Evolutionary conservation across 1,140 invertebrate species (phyloP), one percentile per base, ranked within the genome.

Genomic region (Aricia agestis): DNA sequence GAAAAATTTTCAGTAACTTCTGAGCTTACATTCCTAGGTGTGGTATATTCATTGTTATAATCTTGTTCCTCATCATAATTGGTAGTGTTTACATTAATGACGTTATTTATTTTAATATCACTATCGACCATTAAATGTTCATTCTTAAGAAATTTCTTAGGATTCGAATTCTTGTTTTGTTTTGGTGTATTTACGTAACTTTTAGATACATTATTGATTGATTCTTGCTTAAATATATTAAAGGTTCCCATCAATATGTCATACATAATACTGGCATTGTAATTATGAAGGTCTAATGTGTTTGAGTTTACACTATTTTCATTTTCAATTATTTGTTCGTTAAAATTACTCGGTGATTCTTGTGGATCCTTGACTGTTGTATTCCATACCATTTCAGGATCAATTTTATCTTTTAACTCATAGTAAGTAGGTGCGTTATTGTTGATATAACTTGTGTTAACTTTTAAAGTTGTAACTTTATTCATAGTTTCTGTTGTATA

Each of bases 291-390:
- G 18, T 19, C 59, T 1, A 6, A 19, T n/a, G 19, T 25, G 9
- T 25, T 19, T 19, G 19, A 19, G 6, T 19, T 19, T 25, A 63
- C 17, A 18, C 10, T 52, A 59, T 83, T 82, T 41, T 80, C 81
- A 58, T 68, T 73, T 41, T 80, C 81, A 58, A 68, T 73, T 17
- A 85, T 69, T 74, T 84, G 82, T 69, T 87, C 71, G 57, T 82
- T 76, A 31, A 87, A 82, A 42, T 82, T 76, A 36, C 82, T 66
- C 19, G 77, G 67, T 59, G 83, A 82, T 61, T 83, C 76, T 70
- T 81, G 68, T 6, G 79, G 74, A 61, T 87, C 82, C 67, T 84
- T 84, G 65, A 72, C 76, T 9, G 83, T 79, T 18, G 81, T 78
- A 1, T 74, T 68, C 78, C 80, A 84, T 65, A 74, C 69, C 52